Base-by-base conservation (phyloP, 2,113 vertebrate species). In the Scophthalmus maximus region DNA sequence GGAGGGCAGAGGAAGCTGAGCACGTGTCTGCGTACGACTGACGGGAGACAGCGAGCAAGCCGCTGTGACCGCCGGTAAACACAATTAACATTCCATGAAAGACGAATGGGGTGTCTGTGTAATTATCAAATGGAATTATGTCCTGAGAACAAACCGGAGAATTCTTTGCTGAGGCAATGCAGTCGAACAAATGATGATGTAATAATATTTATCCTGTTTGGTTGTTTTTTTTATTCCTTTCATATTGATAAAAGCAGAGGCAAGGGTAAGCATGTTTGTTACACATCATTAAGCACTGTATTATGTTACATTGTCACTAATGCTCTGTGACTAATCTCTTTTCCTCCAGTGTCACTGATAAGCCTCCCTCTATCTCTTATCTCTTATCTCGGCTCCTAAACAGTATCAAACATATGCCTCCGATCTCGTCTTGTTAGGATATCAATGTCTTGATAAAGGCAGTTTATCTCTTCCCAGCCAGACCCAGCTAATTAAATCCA, bases 401-500 rank as follows among this genome's bases (percentile, higher is more conserved):
- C 65, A 64, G 38, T 55, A 81, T 86, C 83, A 82, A 82, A 84
- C 79, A 84, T 75, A 58, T 52, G 73, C 79, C 69, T 78, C 36
- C 22, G 50, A 68, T 72, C 68, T 32, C 25, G 42, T 65, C 79
- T 86, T 66, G 86, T 86, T 88, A 83, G 67, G 79, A 76, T 78
- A 89, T 89, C 78, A 83, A 76, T 79, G 88, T 86, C 74, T 67
- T 80, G 75, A 77, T 78, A 88, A 65, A 80, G 81, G 60, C 51
- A 20, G 52, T 79, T 92, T 91, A 92, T 93, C 91, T 91, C 62
- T 29, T 76, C 67, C 66, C 42, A 72, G 47, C 55, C 81, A 92
- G 88, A 42, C 81, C 61, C 65, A 29, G 78, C 86, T 92, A 92
- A 93, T 91, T 90, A 82, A 93, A 93, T 92, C 70, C 83, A 82